Percentiles rank a stretch among this genome's conserved stretches.
These are phyloP conservation scores for Ceyx margarethae DNA, from an alignment of 2,113 vertebrate genomes.

Conservation along the genomic window DNA sequence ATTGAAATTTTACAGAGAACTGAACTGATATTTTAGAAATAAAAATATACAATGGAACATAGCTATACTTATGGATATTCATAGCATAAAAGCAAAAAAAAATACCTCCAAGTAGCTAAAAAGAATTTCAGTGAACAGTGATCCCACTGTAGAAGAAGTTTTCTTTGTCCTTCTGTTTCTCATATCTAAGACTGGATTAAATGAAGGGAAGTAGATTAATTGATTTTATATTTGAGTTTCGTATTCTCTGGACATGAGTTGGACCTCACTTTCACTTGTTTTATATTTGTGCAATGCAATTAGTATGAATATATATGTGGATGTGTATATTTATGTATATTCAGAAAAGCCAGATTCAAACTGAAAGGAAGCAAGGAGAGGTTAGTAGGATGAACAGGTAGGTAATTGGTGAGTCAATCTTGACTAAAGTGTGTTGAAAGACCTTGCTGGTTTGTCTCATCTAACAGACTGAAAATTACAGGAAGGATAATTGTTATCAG, in stretches of 20 bases:
- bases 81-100: neutral
- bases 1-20: slow-evolving; percentile 23
- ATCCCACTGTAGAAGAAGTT: neutral
- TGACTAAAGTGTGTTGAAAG: neutral
- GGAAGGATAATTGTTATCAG: neutral
- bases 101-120: neutral
- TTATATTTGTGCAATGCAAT: neutral
- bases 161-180: neutral
- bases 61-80: neutral
- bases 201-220: neutral
- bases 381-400: neutral
- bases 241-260: neutral
- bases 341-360: neutral
- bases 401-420: neutral
- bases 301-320: neutral
- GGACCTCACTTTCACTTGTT: neutral
- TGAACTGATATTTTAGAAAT: slow-evolving; percentile 46
- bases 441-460: neutral
- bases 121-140: neutral
- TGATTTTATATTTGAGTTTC: neutral
- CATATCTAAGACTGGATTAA: neutral
- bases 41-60: neutral
- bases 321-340: neutral
- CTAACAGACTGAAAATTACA: neutral
- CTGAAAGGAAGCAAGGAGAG: neutral